Evolutionary conservation across 2,113 vertebrate species (phyloP).

Genomic region (Rhegmatorhina hoffmannsi): DNA sequence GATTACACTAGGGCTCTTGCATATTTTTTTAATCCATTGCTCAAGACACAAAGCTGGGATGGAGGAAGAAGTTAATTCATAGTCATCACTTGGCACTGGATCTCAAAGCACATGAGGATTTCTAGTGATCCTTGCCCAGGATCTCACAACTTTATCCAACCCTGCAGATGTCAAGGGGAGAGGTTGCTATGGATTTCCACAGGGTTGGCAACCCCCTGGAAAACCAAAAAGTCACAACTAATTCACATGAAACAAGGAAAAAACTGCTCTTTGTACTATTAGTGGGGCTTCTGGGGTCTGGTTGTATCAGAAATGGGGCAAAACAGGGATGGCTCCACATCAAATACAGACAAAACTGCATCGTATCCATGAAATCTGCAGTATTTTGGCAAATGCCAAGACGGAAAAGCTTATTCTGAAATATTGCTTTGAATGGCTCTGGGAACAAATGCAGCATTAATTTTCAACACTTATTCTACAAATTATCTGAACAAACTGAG

Average conservation of each 20-base stretch:
- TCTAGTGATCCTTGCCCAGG: background rate
- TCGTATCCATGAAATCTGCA: background rate
- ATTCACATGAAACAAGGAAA: background rate
- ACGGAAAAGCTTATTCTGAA: background rate
- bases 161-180: background rate
- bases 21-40: accelerated
- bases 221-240: background rate
- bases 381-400: background rate
- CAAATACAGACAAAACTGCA: background rate
- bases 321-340: background rate
- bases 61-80: background rate
- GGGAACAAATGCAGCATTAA: slow-evolving; percentile 35
- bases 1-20: background rate
- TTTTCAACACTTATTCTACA: slow-evolving; percentile 37
- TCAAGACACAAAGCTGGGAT: background rate
- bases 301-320: background rate
- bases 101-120: background rate
- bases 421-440: slow-evolving; percentile 19
- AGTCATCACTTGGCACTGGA: background rate
- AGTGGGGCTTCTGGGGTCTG: background rate
- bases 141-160: background rate
- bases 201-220: background rate
- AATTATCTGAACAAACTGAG: background rate
- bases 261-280: background rate
- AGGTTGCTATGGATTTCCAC: background rate